phyloP scores from a whole-genome alignment of 2,888 invertebrate species.

The Isoperla grammatica region DNA sequence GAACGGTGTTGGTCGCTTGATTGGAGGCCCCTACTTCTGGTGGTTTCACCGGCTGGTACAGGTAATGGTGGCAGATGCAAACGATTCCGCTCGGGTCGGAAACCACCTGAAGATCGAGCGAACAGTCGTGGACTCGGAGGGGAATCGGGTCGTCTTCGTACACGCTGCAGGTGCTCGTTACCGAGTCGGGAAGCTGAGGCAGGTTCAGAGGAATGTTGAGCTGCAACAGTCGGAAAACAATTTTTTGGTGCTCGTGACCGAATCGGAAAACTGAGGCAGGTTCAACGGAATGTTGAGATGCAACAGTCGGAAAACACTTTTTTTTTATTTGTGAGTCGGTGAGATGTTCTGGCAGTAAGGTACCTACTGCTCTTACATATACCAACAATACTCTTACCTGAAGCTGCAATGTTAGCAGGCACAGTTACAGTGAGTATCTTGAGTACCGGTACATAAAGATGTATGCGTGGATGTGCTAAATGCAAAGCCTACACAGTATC shows the following conservation, averaged over 20 bases:
- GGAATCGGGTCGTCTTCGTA: slow-evolving; percentile 81
- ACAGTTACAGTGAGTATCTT: no score
- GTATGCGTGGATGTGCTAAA: no score
- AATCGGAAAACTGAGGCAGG: slow-evolving; percentile 61
- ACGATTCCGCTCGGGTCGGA: slow-evolving; percentile 69
- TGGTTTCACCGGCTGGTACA: slow-evolving; percentile 62
- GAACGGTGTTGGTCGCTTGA: slow-evolving; percentile 47
- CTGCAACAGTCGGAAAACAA: no score
- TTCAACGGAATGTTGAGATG: slow-evolving; percentile 81
- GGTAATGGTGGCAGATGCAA: slow-evolving; percentile 75
- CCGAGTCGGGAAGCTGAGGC: slow-evolving; percentile 58
- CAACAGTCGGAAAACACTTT: no score
- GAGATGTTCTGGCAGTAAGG: no score
- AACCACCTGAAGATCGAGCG: slow-evolving; percentile 71
- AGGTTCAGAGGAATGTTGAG: slow-evolving; percentile 78
- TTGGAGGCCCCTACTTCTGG: slow-evolving; percentile 35
- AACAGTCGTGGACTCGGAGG: slow-evolving; percentile 72
- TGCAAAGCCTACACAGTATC: no score
- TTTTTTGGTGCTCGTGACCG: slow-evolving; percentile 47
- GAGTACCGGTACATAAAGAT: no score
- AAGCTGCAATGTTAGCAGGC: no score
- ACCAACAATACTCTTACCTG: no score
- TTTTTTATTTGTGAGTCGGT: no score
- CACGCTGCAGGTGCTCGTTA: slow-evolving; percentile 54
- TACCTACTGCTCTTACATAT: no score